Percentiles rank a stretch among this genome's conserved stretches.
phyloP scores from a whole-genome alignment of 2,113 vertebrate species.

The Gymnogyps californianus region DNA sequence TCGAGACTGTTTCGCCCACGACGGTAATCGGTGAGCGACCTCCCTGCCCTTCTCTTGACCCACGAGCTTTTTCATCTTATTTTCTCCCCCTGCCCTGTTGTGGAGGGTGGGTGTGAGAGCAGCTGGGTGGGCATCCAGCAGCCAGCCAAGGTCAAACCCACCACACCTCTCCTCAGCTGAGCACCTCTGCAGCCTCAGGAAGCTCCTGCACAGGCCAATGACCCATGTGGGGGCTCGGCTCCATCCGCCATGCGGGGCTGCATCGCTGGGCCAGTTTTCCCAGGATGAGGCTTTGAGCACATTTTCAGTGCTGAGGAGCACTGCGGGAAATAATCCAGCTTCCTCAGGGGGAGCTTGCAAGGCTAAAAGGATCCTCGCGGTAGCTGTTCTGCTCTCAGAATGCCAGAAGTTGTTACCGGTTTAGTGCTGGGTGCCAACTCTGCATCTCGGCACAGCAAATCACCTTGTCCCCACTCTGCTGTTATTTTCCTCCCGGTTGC shows the following conservation, averaged over 20 bases:
- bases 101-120: neutral
- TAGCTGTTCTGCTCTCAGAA: neutral
- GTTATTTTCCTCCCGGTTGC: neutral
- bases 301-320: neutral
- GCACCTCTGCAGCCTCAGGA: neutral
- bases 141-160: neutral
- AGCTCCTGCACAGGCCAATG: neutral
- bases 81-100: neutral
- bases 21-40: neutral
- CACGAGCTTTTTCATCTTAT: neutral
- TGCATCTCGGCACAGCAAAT: neutral
- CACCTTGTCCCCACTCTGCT: neutral
- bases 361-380: neutral
- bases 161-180: neutral
- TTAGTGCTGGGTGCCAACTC: neutral
- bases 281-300: neutral
- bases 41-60: neutral
- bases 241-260: neutral
- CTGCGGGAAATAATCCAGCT: neutral
- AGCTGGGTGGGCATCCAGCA: neutral
- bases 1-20: neutral
- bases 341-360: neutral
- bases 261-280: neutral
- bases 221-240: neutral
- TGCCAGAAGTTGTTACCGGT: neutral